phyloP scores from a whole-genome alignment of 1,140 invertebrate species.

The Megalopta genalis region DNA sequence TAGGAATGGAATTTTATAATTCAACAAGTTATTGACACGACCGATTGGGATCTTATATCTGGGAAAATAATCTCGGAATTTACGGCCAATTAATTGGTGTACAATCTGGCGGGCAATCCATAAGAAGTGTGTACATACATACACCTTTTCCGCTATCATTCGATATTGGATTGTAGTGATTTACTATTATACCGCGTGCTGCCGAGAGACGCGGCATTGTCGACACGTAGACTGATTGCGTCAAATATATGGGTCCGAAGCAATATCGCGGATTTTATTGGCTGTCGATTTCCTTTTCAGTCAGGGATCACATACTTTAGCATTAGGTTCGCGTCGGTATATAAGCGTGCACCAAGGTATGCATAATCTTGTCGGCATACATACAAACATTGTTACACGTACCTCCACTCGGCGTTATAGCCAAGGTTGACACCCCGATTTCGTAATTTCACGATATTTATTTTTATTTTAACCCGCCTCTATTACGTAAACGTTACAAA shows the following conservation, averaged over 20 bases:
- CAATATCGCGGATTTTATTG: not conserved
- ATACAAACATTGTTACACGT: not conserved
- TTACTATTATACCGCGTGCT: slow-evolving; percentile 50
- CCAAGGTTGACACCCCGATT: not conserved
- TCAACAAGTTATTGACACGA: no score
- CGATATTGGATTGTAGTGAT: slow-evolving; percentile 64
- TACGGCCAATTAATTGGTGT: not conserved
- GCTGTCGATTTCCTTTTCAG: not conserved
- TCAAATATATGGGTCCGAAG: slow-evolving; percentile 8
- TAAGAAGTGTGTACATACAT: not conserved
- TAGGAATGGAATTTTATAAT: no score
- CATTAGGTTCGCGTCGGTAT: not conserved
- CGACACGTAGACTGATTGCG: not conserved
- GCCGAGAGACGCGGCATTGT: not conserved
- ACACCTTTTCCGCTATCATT: not conserved
- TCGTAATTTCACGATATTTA: slow-evolving; percentile 8
- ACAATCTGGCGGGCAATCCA: slow-evolving; percentile 1
- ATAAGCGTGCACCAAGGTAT: not conserved
- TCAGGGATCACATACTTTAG: not conserved
- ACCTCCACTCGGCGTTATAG: not conserved
- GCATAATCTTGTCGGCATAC: not conserved
- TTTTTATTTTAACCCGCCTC: slow-evolving; percentile 1
- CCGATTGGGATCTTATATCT: no score
- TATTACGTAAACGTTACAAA: not conserved
- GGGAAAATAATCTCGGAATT: not conserved